These are phyloP conservation scores for Drosophila athabasca DNA, from an alignment of 1,140 invertebrate species.

Conservation along the genomic window DNA sequence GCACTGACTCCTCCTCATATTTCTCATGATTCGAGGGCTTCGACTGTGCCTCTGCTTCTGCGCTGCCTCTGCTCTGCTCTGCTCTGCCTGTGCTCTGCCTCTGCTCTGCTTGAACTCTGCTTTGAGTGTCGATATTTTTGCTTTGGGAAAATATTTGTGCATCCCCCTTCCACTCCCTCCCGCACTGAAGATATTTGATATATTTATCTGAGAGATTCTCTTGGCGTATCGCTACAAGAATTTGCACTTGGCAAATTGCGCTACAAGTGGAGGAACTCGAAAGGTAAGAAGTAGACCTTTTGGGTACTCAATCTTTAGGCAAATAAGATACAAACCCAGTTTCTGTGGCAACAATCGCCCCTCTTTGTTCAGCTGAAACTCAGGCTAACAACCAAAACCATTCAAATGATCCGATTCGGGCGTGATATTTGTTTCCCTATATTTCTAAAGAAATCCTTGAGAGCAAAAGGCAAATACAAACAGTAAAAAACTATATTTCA, in stretches of 20 bases:
- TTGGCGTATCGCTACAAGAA: conserved; percentile 41
- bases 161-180: no score
- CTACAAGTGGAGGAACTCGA: conserved; percentile 9
- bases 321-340: conserved; percentile 1
- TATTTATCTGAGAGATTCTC: conserved; percentile 34
- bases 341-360: conserved; percentile 28
- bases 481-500: no score
- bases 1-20: conserved; percentile 25
- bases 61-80: no score
- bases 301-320: background rate
- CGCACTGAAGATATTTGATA: conserved; percentile 11
- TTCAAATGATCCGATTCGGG: conserved; percentile 27
- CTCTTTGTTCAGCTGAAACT: conserved; percentile 42
- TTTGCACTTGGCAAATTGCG: conserved; percentile 56
- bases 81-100: no score
- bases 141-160: conserved; percentile 7
- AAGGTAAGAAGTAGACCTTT: background rate
- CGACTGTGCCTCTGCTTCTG: no score
- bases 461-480: no score
- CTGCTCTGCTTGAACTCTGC: no score
- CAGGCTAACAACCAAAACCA: conserved; percentile 31
- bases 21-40: conserved; percentile 19
- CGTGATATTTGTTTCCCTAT: no score
- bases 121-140: background rate
- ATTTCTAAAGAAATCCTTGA: no score